Evolutionary conservation across 2,113 vertebrate genomes (phyloP).

Genomic region (Paradoxurus hermaphroditus): DNA sequence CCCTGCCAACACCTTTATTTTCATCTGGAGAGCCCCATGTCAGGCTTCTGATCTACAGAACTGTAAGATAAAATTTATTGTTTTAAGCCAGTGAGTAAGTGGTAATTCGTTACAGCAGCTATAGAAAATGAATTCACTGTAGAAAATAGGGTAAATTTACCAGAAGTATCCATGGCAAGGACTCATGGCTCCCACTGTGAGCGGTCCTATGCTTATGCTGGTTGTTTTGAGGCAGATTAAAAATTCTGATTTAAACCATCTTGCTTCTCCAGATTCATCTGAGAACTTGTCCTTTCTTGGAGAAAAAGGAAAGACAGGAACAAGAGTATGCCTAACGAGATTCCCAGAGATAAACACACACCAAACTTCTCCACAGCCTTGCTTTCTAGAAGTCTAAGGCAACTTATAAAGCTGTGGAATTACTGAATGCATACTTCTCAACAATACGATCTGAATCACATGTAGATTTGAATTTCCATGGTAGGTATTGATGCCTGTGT

Average conservation of each 20-base stretch:
- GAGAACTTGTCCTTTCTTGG: not conserved
- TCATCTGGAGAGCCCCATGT: not conserved
- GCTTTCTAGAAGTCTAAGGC: not conserved
- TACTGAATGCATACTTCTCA: not conserved
- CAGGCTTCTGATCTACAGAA: not conserved
- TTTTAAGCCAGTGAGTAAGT: not conserved
- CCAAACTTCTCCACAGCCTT: not conserved
- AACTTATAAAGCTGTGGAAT: not conserved
- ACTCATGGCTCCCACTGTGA: not conserved
- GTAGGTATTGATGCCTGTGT: not conserved
- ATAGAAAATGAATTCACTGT: not conserved
- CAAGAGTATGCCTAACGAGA: not conserved
- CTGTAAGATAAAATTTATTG: not conserved
- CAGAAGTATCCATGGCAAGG: too few relatives aligned
- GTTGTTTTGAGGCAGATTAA: not conserved
- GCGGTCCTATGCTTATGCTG: not conserved
- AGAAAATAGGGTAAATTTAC: not conserved
- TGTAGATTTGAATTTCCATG: not conserved
- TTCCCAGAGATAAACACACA: not conserved
- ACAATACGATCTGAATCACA: fast-evolving
- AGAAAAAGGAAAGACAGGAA: not conserved
- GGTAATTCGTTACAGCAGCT: not conserved
- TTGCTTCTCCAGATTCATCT: not conserved
- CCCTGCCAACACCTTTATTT: not conserved
- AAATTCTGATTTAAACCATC: not conserved